These are phyloP conservation scores for Drosophila borborema DNA, from an alignment of 2,888 invertebrate species.

Conservation along the genomic window DNA sequence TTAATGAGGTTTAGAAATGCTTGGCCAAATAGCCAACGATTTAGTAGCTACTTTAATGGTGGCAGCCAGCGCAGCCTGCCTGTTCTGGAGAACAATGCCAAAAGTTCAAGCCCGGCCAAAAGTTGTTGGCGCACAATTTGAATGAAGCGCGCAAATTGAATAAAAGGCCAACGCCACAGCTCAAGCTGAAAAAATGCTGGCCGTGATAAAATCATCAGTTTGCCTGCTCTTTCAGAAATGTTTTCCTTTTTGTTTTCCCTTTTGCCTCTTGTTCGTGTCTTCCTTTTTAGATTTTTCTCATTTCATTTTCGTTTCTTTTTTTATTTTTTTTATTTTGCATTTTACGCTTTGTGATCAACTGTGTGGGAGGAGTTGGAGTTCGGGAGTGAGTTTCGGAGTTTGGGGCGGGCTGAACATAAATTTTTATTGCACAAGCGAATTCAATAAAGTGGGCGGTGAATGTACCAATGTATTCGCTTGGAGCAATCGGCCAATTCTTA, in stretches of 20 bases:
- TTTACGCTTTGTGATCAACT: slow-evolving; percentile 36
- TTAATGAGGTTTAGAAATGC: slow-evolving; percentile 32
- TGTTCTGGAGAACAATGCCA: slow-evolving; percentile 52
- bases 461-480: slow-evolving; percentile 8
- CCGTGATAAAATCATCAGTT: slow-evolving; percentile 69
- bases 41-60: slow-evolving; percentile 12
- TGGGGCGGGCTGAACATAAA: slow-evolving; percentile 53
- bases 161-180: slow-evolving; percentile 66
- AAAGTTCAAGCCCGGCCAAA: slow-evolving; percentile 66
- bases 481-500: slow-evolving; percentile 39
- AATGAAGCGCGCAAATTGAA: slow-evolving; percentile 72
- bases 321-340: slow-evolving; percentile 18
- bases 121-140: slow-evolving; percentile 57
- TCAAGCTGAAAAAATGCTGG: slow-evolving; percentile 72
- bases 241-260: slow-evolving; percentile 17
- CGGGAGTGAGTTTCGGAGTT: neutral
- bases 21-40: slow-evolving; percentile 6
- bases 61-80: slow-evolving; percentile 26
- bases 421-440: slow-evolving; percentile 72
- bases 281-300: slow-evolving; percentile 9
- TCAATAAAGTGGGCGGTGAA: slow-evolving; percentile 55
- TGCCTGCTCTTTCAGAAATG: slow-evolving; percentile 31
- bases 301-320: slow-evolving; percentile 14
- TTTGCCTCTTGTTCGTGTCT: slow-evolving; percentile 13
- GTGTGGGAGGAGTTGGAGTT: neutral